Percentiles rank a stretch among this genome's conserved stretches.
phyloP scores from a whole-genome alignment of 2,888 invertebrate genomes.

The Trichopoda pennipes region DNA sequence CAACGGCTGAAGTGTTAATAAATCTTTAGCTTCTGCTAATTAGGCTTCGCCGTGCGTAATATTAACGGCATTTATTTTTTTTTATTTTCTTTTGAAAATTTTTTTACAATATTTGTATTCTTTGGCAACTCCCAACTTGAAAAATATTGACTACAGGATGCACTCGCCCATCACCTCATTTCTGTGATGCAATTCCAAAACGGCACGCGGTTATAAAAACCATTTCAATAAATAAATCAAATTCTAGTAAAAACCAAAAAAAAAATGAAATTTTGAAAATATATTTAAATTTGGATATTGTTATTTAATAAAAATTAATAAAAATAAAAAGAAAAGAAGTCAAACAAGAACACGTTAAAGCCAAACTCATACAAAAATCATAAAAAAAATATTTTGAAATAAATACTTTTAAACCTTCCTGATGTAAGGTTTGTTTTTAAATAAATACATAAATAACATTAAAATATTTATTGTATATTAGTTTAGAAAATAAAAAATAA shows the following conservation, averaged over 20 bases:
- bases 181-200: slow-evolving; percentile 7
- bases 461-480: slow-evolving; percentile 34
- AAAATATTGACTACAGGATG: too few relatives aligned
- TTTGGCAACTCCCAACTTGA: too few relatives aligned
- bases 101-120: too few relatives aligned
- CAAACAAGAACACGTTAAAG: slow-evolving; percentile 60
- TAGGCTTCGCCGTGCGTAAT: too few relatives aligned
- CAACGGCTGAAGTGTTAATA: too few relatives aligned
- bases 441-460: slow-evolving; percentile 61
- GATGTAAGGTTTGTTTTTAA: slow-evolving; percentile 35
- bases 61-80: too few relatives aligned
- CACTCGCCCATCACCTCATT: too few relatives aligned
- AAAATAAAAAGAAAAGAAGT: slow-evolving; percentile 49
- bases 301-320: slow-evolving; percentile 24
- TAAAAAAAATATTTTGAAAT: slow-evolving; percentile 46
- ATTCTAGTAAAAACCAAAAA: slow-evolving; percentile 37
- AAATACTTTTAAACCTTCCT: slow-evolving; percentile 36
- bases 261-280: slow-evolving; percentile 51
- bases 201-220: too few relatives aligned
- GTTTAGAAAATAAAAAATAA: slow-evolving; percentile 44
- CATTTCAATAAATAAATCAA: slow-evolving; percentile 31
- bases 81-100: too few relatives aligned
- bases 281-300: slow-evolving; percentile 37
- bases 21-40: too few relatives aligned
- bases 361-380: slow-evolving; percentile 67